phyloP scores from a whole-genome alignment of 2,113 vertebrate genomes.

The Coturnix japonica region DNA sequence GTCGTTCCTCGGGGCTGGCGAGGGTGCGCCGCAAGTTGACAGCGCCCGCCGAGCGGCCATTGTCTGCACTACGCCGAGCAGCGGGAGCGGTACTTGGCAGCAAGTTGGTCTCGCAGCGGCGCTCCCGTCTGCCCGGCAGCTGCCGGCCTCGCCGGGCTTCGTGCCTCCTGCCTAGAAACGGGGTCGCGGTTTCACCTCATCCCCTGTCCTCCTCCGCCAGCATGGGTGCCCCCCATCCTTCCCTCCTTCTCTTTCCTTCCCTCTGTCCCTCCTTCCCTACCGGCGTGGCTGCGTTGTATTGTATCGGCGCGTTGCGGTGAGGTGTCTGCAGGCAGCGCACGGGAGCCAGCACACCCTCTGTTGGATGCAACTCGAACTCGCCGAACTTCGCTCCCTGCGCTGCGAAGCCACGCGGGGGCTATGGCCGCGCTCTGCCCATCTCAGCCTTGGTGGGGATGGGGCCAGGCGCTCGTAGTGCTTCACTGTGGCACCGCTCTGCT shows the following conservation, averaged over 20 bases:
- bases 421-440: background rate
- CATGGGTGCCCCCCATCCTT: background rate
- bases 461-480: background rate
- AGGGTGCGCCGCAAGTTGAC: background rate
- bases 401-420: background rate
- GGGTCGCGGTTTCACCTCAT: background rate
- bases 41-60: conserved; percentile 27
- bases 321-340: background rate
- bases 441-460: background rate
- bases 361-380: background rate
- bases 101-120: background rate
- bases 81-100: background rate
- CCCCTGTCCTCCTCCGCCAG: background rate
- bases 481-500: accelerated
- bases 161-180: background rate
- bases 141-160: too few relatives aligned
- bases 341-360: background rate
- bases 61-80: background rate
- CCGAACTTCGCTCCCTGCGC: conserved; percentile 40
- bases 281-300: background rate
- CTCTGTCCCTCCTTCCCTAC: background rate
- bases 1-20: background rate
- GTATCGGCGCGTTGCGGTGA: background rate
- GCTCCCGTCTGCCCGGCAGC: background rate
- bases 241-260: background rate